Percentiles rank a stretch among this genome's conserved stretches.
Conservation (phyloP, 2,113 vertebrate genomes). For the Proterorhinus semilunaris region DNA sequence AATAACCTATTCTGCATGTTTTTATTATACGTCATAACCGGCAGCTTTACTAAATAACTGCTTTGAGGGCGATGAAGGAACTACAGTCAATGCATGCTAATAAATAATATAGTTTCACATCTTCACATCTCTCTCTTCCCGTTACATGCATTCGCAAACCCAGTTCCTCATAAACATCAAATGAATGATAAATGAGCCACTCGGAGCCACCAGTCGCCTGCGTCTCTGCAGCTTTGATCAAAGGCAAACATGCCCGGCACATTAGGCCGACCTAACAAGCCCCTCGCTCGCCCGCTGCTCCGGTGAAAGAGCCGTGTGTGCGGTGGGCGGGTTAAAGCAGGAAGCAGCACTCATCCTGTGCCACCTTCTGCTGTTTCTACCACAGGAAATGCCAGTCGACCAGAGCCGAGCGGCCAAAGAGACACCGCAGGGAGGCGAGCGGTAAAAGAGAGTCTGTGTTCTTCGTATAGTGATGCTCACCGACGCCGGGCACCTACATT, state of each 20-base stretch:
- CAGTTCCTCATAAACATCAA: conserved; percentile 7
- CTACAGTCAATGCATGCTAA: no score
- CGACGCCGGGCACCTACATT: no score
- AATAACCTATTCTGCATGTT: no score
- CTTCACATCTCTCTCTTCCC: background rate
- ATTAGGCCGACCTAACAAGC: background rate
- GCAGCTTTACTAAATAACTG: no score
- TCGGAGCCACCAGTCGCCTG: background rate
- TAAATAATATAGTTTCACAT: background rate
- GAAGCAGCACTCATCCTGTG: conserved; percentile 78
- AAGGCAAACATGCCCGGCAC: conserved; percentile 11
- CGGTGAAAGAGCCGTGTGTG: conserved; percentile 5
- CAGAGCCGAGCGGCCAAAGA: conserved; percentile 63
- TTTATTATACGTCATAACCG: no score
- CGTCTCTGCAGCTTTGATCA: conserved; percentile 31
- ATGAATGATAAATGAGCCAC: conserved; percentile 7
- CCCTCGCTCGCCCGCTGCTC: conserved; percentile 12
- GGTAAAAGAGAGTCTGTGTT: no score
- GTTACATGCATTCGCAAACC: background rate
- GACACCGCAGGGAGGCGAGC: conserved; percentile 14
- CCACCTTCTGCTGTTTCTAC: conserved; percentile 66
- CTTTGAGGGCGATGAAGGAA: no score
- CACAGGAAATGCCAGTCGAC: conserved; percentile 76
- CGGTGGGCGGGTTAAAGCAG: conserved; percentile 67
- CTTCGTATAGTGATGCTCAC: no score